Evolutionary conservation across 2,888 invertebrate species (phyloP), one percentile per base, ranked within the genome.

Genomic region (Meloe dianella): DNA sequence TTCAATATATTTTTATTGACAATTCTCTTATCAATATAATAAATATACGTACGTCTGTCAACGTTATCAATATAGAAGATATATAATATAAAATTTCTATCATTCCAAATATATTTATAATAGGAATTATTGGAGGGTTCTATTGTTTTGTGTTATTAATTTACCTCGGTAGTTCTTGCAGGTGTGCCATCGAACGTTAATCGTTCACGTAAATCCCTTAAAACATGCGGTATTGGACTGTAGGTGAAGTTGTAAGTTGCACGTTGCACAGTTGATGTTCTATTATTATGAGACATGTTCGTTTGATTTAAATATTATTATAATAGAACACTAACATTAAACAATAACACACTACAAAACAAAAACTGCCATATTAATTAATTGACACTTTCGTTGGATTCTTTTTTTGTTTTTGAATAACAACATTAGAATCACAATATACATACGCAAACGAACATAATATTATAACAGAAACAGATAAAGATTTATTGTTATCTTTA

Each of bases 151-250:
- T 3, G 17, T 57, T 57, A 2, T 24, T n/a, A 7, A 7, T 67
- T 73, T 74, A 75, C 74, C 75, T 75, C 75, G 27, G 59, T 57
- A n/a, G 58, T 68, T 32, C 65, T 71, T 20, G 66, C 59, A 8
- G 60, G 62, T 9, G 60, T 63, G 0, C 60, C 71, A 62, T 72
- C 74, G 12, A 72, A 68, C 27, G 68, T 72, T 74, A 78, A 78
- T 71, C 73, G 78, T 5, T 68, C 75, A 65, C 68, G 77, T 24
- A 80, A 68, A 51, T 81, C 82, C 61, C 73, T 76, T 74, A 78
- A 78, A 30, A 78, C 78, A 8, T 68, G 70, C 0, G 80, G 77
- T 30, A 80, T 76, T 22, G 73, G 78, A 59, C 69, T 76, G 61
- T 81, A 81, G 6, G 68, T 66, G 8, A 74, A 69, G 59, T 73